These are phyloP conservation scores for Acropternis orthonyx DNA, from an alignment of 2,797 vertebrate genomes.

Conservation along the genomic window DNA sequence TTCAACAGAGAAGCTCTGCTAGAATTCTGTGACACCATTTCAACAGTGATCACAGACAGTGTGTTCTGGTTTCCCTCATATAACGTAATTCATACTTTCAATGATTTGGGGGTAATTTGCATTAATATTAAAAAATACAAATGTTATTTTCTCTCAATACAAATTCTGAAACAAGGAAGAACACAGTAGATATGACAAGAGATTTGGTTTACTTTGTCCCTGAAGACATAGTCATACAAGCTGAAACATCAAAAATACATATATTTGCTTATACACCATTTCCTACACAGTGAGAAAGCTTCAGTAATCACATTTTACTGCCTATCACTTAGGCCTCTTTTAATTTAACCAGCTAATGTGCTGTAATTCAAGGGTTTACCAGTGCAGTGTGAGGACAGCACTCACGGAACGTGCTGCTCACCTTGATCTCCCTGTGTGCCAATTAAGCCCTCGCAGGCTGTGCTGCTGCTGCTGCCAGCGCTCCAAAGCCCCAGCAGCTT, in stretches of 20 bases:
- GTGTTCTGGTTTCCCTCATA: not conserved
- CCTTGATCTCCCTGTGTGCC: not conserved
- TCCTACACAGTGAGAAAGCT: not conserved
- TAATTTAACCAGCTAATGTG: not conserved
- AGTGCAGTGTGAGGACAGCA: not conserved
- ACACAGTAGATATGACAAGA: not conserved
- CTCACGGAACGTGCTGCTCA: not conserved
- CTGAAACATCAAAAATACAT: not conserved
- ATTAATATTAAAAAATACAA: not conserved
- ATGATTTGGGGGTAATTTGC: not conserved
- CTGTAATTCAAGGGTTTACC: not conserved
- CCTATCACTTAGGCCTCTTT: not conserved
- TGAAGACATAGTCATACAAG: not conserved
- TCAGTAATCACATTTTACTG: not conserved
- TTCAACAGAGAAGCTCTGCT: not conserved
- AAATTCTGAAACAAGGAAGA: not conserved
- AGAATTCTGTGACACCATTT: not conserved
- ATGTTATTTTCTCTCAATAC: not conserved
- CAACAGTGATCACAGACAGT: not conserved
- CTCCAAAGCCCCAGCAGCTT: not conserved
- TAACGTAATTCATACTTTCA: not conserved
- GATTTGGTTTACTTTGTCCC: not conserved
- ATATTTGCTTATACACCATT: not conserved
- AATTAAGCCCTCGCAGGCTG: not conserved
- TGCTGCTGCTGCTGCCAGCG: not conserved